Percentiles rank a stretch among this genome's conserved stretches.
Evolutionary conservation across 2,113 vertebrate species (phyloP).

Genomic region (Perccottus glenii): DNA sequence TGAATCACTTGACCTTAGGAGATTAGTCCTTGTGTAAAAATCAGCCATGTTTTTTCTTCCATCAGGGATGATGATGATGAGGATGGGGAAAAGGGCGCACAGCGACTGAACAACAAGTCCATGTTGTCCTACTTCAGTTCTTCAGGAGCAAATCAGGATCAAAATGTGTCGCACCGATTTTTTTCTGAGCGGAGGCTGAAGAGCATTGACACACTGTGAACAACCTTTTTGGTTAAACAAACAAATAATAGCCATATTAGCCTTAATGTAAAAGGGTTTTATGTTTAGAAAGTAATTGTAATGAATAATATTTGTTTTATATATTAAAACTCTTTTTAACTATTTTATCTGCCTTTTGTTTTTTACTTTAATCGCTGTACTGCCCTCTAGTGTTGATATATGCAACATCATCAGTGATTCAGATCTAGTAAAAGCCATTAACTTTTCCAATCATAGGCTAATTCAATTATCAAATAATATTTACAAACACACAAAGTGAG

Average conservation of each 20-base stretch:
- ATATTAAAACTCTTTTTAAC: background rate
- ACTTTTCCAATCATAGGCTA: background rate
- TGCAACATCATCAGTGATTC: conserved; percentile 1
- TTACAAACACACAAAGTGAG: background rate
- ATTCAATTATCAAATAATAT: background rate
- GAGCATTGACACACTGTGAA: conserved; percentile 73
- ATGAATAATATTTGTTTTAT: background rate
- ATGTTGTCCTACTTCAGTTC: conserved; percentile 80
- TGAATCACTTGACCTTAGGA: too few relatives aligned
- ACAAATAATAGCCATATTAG: background rate
- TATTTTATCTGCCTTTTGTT: background rate
- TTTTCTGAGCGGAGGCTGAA: conserved; percentile 85
- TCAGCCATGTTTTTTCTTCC: conserved; percentile 9
- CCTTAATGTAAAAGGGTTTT: background rate
- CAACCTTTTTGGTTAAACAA: background rate
- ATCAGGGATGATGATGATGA: conserved; percentile 83
- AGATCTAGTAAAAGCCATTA: background rate
- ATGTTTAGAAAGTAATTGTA: background rate
- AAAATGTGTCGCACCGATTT: conserved; percentile 81
- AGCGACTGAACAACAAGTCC: conserved; percentile 75
- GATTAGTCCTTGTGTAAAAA: conserved; percentile 6
- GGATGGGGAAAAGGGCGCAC: conserved; percentile 71
- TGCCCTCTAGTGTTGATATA: conserved; percentile 46
- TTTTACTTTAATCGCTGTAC: conserved; percentile 20
- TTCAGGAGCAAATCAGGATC: conserved; percentile 38